A percentile compares a stretch with the other conserved stretches of the same genome.
phyloP scores from a whole-genome alignment of 2,797 vertebrate genomes.

The Sternarchorhynchus goeldii region DNA sequence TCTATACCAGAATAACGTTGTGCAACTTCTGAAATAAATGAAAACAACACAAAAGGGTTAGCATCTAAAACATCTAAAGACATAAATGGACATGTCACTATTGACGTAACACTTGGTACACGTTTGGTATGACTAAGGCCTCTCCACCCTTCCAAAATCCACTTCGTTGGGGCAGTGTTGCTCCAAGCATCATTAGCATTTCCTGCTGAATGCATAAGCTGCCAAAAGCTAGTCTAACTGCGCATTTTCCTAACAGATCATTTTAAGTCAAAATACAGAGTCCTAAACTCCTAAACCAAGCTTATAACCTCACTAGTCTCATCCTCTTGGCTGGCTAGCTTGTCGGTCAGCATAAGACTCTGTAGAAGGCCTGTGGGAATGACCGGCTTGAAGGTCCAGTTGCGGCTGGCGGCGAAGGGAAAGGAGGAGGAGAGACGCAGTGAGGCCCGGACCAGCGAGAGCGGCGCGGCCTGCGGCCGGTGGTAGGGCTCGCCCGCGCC shows the following conservation, averaged over 20 bases:
- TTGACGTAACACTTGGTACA: conserved; percentile 15
- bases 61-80: conserved; percentile 5
- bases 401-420: conserved; percentile 79
- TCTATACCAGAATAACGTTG: background rate
- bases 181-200: conserved; percentile 8
- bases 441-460: conserved; percentile 67
- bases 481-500: background rate
- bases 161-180: background rate
- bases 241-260: background rate
- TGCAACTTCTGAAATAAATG: background rate
- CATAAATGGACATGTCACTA: background rate
- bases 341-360: conserved; percentile 77
- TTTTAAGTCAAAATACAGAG: background rate
- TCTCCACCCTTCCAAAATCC: conserved; percentile 21
- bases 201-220: background rate
- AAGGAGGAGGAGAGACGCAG: conserved; percentile 81
- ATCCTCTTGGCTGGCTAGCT: conserved; percentile 79
- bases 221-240: conserved; percentile 23
- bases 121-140: conserved; percentile 2
- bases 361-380: conserved; percentile 82
- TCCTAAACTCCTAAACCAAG: conserved; percentile 53
- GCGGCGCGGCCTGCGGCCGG: conserved; percentile 74
- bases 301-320: conserved; percentile 63
- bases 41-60: background rate
- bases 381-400: conserved; percentile 77